A percentile compares a stretch with the other conserved stretches of the same genome.
Evolutionary conservation across 1,140 invertebrate species (phyloP).

Genomic region (Aethina tumida): DNA sequence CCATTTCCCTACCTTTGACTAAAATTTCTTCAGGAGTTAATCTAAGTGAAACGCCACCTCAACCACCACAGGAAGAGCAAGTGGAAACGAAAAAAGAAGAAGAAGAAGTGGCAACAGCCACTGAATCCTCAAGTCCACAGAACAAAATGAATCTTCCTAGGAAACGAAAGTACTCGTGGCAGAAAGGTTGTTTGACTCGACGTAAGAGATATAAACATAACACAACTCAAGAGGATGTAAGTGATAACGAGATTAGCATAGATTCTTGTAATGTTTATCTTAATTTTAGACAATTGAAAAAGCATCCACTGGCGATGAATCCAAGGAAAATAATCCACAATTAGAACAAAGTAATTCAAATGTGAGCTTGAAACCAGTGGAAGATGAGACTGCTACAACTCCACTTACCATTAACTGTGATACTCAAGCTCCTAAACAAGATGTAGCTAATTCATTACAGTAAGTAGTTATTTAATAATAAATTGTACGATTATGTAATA

Average conservation of each 20-base stretch:
- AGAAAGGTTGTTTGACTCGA: too few relatives aligned
- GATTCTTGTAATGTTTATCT: too few relatives aligned
- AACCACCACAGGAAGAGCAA: constrained; percentile 3
- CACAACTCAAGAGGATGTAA: too few relatives aligned
- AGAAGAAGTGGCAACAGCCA: neutral
- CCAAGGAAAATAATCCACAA: constrained; percentile 42
- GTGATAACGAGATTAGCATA: too few relatives aligned
- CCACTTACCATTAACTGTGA: constrained; percentile 30
- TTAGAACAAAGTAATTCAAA: constrained; percentile 1
- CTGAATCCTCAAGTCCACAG: neutral
- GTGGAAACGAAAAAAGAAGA: constrained; percentile 7
- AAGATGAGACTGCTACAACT: constrained; percentile 11
- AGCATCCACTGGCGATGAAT: constrained; percentile 38
- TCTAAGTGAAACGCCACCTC: neutral
- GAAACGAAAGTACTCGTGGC: constrained; percentile 9
- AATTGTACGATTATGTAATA: constrained; percentile 1
- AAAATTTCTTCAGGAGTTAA: neutral
- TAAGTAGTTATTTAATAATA: constrained; percentile 7
- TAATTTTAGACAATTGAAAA: constrained; percentile 17
- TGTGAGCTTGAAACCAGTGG: constrained; percentile 8
- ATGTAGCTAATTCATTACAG: constrained; percentile 6
- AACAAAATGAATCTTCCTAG: constrained; percentile 4
- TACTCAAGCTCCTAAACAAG: constrained; percentile 13
- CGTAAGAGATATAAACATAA: too few relatives aligned
- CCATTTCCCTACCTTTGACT: neutral